Base-by-base conservation (phyloP, 2,113 vertebrate genomes). In the Rhagologus leucostigma region DNA sequence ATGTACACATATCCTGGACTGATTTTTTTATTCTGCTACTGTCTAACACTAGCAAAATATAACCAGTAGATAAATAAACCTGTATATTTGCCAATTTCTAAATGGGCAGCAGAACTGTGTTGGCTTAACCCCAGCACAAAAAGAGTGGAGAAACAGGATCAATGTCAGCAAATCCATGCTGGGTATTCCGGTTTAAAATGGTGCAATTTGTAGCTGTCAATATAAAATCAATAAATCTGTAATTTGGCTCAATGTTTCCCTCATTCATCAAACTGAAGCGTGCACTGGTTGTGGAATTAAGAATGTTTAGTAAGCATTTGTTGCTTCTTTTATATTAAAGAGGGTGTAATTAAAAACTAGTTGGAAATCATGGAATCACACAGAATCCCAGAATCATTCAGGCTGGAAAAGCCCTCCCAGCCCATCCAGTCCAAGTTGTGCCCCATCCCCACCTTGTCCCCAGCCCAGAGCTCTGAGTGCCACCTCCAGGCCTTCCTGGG, bases 331-430 rank as follows among this genome's bases (percentile, higher is more conserved):
- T 39, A 14, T 56, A 47, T 64, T n/a, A 60, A 56, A 81, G 49
- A 82, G 3, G 3, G 27, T 42, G 4, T n/a, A 74, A 65, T 88
- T 78, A 82, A 89, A 77, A 93, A 46, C 21, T 47, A 59, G 39
- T 37, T 77, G 47, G 37, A 33, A 75, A 10, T 44, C 53, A 39
- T 30, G 39, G 39, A 60, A n/a, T 50, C 13, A 9, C 22, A 53
- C 22, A 67, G 33, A 46, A 46, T 53, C 5, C 10, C 24, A 59
- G 33, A 4, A 29, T 46, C 5, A 1, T 1, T 76, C 0, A 16
- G 0, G 2, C 0, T 47, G 62, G 62, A 35, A 5, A 47, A 47
- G 1, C 5, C n/a, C 53, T 53, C 24, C 19, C 3, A 46, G 39
- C 3, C 50, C 78, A n/a, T 0, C 0, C 1, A 60, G 50, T 13